Conservation (phyloP, 2,113 vertebrate species). For the Hippocampus barbouri region DNA sequence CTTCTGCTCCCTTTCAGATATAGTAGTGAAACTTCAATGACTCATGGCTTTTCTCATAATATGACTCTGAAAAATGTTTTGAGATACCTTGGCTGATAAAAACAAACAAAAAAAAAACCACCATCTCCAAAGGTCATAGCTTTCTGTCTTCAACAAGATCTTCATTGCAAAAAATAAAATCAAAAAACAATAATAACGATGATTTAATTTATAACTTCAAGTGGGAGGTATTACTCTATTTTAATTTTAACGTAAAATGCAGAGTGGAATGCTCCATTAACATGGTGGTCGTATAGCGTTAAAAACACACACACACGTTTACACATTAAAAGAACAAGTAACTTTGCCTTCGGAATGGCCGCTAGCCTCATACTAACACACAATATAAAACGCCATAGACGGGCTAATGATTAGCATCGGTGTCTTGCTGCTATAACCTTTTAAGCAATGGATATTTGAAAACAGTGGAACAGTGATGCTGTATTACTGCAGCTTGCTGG, state of each 20-base stretch:
- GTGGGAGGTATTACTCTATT: too few relatives aligned
- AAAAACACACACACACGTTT: too few relatives aligned
- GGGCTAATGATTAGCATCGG: neutral
- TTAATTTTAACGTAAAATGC: too few relatives aligned
- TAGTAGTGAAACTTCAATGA: constrained; percentile 6
- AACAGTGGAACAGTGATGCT: too few relatives aligned
- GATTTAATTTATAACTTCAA: too few relatives aligned
- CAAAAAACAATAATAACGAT: neutral
- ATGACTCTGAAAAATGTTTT: constrained; percentile 14
- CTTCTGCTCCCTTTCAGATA: constrained; percentile 7
- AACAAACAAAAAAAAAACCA: neutral
- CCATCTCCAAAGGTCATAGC: neutral
- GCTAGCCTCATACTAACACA: neutral
- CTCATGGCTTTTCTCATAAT: constrained; percentile 30
- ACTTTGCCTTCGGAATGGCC: neutral
- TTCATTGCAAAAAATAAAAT: neutral
- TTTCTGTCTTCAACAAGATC: neutral
- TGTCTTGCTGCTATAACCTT: neutral
- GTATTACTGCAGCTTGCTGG: too few relatives aligned
- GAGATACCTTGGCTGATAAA: neutral
- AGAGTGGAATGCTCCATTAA: too few relatives aligned
- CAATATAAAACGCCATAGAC: neutral
- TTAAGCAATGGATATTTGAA: neutral
- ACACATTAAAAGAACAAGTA: neutral
- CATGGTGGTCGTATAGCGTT: too few relatives aligned